Conservation (phyloP, 2,888 invertebrate genomes). For the Darwinula stevensoni region DNA sequence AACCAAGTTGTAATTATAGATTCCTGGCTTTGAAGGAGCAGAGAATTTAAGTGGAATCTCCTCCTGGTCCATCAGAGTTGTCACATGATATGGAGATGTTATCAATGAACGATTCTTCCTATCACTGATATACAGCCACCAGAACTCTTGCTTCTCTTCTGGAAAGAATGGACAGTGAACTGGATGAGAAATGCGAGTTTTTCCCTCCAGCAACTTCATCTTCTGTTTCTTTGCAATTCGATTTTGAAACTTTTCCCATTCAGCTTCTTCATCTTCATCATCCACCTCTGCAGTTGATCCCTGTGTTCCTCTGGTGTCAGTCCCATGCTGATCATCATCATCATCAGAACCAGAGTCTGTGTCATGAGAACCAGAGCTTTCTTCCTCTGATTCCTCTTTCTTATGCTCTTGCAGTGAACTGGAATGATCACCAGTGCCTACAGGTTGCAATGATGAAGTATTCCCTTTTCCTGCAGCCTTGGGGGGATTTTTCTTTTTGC, state of each 20-base stretch:
- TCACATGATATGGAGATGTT: conserved; percentile 75
- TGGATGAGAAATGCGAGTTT: conserved; percentile 74
- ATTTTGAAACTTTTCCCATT: conserved; percentile 79
- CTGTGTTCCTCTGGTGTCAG: conserved; percentile 5
- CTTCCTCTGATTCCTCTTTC: conserved; percentile 3
- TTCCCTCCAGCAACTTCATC: conserved; percentile 47
- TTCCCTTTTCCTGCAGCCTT: no score
- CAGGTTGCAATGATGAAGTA: no score
- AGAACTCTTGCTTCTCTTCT: conserved; percentile 85
- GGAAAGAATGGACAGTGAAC: conserved; percentile 94
- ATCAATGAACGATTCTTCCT: conserved; percentile 66
- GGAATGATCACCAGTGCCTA: no score
- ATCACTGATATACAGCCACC: conserved; percentile 98
- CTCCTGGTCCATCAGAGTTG: conserved; percentile 60
- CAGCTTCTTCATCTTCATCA: conserved; percentile 38
- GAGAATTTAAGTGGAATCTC: conserved; percentile 86
- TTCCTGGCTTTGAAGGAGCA: conserved; percentile 73
- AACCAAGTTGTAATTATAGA: conserved; percentile 72
- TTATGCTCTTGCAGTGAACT: no score
- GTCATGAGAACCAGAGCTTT: conserved; percentile 8
- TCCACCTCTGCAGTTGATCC: conserved; percentile 9
- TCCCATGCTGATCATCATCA: no score
- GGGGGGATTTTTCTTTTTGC: no score
- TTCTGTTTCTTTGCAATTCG: conserved; percentile 36
- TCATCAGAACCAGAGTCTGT: conserved; percentile 1